phyloP scores from a whole-genome alignment of 1,140 invertebrate species.

The Bactericera cockerelli region DNA sequence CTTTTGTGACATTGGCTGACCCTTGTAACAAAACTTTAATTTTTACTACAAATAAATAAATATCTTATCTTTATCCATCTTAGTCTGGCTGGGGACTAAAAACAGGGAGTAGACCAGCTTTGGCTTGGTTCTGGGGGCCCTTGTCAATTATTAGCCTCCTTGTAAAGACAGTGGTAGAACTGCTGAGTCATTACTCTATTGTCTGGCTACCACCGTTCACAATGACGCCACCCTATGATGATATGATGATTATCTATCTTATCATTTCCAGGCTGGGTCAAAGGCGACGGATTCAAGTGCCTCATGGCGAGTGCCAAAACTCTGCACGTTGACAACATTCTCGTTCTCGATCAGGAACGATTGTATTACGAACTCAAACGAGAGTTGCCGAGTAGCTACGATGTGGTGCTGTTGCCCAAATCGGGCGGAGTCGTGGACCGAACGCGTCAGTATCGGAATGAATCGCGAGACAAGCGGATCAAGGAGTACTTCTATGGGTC shows the following conservation, averaged over 20 bases:
- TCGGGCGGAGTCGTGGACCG: slow-evolving; percentile 91
- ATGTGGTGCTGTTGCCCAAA: slow-evolving; percentile 86
- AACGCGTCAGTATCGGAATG: slow-evolving; percentile 48
- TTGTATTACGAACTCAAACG: slow-evolving; percentile 85
- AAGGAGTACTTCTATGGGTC: slow-evolving; percentile 91
- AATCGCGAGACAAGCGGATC: slow-evolving; percentile 63
- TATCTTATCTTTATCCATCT: too few relatives aligned
- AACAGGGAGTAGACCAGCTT: slow-evolving; percentile 95
- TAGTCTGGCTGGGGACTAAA: slow-evolving; percentile 62
- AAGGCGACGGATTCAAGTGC: slow-evolving; percentile 70
- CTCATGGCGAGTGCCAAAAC: slow-evolving; percentile 73
- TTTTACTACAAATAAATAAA: too few relatives aligned
- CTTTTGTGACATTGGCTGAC: too few relatives aligned
- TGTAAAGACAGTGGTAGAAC: too few relatives aligned
- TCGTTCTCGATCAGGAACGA: slow-evolving; percentile 93
- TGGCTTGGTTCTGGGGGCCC: too few relatives aligned
- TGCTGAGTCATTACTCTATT: too few relatives aligned
- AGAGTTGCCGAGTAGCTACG: slow-evolving; percentile 85
- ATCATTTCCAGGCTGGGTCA: slow-evolving; percentile 98
- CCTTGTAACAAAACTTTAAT: too few relatives aligned
- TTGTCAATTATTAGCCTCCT: too few relatives aligned
- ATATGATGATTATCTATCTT: too few relatives aligned
- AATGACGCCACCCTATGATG: too few relatives aligned
- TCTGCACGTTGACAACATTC: slow-evolving; percentile 89
- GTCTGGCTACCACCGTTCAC: too few relatives aligned